A percentile compares a stretch with the other conserved stretches of the same genome.
These are phyloP conservation scores for Tetanocera ferruginea DNA, from an alignment of 2,888 invertebrate genomes.

Conservation along the genomic window DNA sequence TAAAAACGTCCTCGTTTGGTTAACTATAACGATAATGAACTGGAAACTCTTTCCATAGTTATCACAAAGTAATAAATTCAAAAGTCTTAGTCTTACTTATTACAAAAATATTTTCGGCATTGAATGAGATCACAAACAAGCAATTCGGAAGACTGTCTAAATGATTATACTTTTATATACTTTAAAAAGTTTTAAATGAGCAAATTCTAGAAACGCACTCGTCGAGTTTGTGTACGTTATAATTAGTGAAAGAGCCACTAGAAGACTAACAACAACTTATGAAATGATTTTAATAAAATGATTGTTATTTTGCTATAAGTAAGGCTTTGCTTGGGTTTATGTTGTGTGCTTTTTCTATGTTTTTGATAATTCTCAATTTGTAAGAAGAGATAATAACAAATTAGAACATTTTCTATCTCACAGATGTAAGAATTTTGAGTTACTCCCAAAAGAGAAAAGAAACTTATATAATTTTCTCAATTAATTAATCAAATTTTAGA, in stretches of 20 bases:
- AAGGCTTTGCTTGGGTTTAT: neutral
- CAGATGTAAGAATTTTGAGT: no score
- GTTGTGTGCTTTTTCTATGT: no score
- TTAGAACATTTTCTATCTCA: neutral
- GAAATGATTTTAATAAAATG: neutral
- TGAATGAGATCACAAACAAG: conserved; percentile 6
- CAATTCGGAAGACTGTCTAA: neutral
- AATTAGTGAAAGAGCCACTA: conserved; percentile 59
- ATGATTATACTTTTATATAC: neutral
- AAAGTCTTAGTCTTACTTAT: neutral
- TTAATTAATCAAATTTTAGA: no score
- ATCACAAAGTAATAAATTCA: neutral
- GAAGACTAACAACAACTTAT: conserved; percentile 51
- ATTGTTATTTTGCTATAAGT: neutral
- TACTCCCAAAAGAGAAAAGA: no score
- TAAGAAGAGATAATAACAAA: neutral
- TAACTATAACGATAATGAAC: neutral
- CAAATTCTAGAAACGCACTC: neutral
- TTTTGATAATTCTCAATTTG: neutral
- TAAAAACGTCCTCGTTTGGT: neutral
- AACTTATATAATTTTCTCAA: no score
- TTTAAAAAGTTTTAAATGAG: neutral
- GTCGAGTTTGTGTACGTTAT: conserved; percentile 49
- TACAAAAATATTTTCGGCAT: neutral
- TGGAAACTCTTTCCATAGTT: neutral